These are phyloP conservation scores for Melolontha melolontha DNA, from an alignment of 2,888 invertebrate genomes.

Conservation along the genomic window DNA sequence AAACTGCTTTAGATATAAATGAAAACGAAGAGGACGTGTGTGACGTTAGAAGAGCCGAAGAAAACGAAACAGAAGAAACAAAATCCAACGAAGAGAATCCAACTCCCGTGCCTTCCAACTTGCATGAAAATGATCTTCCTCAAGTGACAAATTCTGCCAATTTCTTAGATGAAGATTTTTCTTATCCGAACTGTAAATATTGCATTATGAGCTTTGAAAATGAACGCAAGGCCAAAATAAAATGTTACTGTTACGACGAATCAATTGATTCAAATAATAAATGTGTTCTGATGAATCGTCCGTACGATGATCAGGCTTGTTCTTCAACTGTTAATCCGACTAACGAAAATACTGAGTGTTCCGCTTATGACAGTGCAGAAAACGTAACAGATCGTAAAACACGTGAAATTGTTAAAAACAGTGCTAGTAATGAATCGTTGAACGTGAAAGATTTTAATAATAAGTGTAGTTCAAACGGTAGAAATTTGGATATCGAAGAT, in stretches of 20 bases:
- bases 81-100: conserved; percentile 7
- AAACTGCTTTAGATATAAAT: conserved; percentile 24
- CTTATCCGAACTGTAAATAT: conserved; percentile 38
- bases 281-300: conserved; percentile 9
- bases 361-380: neutral
- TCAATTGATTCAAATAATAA: conserved; percentile 4
- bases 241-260: conserved; percentile 36
- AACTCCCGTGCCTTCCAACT: conserved; percentile 27
- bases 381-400: neutral
- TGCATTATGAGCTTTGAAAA: conserved; percentile 39
- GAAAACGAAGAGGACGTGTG: conserved; percentile 1
- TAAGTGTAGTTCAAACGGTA: conserved; percentile 7
- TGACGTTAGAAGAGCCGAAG: neutral
- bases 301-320: conserved; percentile 1
- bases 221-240: conserved; percentile 32
- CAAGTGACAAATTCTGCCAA: neutral
- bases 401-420: neutral
- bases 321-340: neutral
- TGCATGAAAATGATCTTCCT: conserved; percentile 9
- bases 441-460: neutral
- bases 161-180: conserved; percentile 4
- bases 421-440: neutral
- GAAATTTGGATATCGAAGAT: conserved; percentile 4
- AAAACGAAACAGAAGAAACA: neutral
- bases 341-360: conserved; percentile 8